phyloP scores from a whole-genome alignment of 2,797 vertebrate genomes.

The Apogon hyalosoma region DNA sequence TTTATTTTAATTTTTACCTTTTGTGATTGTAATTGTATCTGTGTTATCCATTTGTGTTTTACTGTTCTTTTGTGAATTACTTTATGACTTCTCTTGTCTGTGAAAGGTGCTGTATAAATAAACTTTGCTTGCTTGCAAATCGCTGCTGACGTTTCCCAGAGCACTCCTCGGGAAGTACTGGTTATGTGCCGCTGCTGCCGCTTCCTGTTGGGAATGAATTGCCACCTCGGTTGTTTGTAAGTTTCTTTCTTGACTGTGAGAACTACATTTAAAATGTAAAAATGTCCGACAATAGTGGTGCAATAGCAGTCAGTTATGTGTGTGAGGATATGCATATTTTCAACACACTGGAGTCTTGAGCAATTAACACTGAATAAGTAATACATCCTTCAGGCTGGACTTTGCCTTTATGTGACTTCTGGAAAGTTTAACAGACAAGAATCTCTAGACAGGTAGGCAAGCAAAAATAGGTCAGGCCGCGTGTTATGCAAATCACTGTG shows the following conservation, averaged over 20 bases:
- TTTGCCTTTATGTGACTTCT: constrained; percentile 38
- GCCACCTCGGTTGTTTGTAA: constrained; percentile 10
- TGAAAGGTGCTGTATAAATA: too few species aligned
- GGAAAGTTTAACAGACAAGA: constrained; percentile 27
- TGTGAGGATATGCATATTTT: constrained; percentile 26
- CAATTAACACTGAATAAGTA: constrained; percentile 37
- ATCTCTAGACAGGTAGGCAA: constrained; percentile 12
- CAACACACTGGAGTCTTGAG: constrained; percentile 8
- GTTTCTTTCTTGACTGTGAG: neutral
- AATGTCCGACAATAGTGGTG: neutral
- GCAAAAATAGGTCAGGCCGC: constrained; percentile 23
- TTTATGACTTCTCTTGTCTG: too few species aligned
- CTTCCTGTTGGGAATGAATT: constrained; percentile 12
- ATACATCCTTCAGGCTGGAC: constrained; percentile 26
- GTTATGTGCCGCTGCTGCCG: constrained; percentile 3
- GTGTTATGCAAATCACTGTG: neutral
- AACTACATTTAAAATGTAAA: constrained; percentile 6
- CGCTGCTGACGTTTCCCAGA: constrained; percentile 33
- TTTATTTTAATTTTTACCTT: too few species aligned
- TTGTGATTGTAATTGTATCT: too few species aligned
- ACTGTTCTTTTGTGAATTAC: too few species aligned
- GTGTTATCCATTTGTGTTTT: too few species aligned
- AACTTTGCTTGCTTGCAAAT: too few species aligned
- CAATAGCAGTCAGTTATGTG: constrained; percentile 5
- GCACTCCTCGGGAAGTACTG: constrained; percentile 6